phyloP scores from a whole-genome alignment of 2,888 invertebrate species.

The Melieria crassipennis region DNA sequence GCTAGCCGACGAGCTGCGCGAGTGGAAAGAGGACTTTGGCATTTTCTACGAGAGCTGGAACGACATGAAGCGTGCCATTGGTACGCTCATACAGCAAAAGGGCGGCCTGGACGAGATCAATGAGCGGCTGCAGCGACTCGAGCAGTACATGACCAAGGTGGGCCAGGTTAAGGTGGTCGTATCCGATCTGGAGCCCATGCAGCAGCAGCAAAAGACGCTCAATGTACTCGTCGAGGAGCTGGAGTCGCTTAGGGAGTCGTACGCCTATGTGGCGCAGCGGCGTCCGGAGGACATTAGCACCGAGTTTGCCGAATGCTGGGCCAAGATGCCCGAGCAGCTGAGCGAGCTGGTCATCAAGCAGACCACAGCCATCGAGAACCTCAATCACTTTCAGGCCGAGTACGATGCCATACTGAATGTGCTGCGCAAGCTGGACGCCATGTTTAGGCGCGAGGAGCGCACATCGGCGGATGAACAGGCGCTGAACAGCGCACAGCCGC shows the following conservation, averaged over 20 bases:
- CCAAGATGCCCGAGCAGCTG: constrained; percentile 58
- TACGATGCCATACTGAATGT: constrained; percentile 59
- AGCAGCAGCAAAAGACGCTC: constrained; percentile 56
- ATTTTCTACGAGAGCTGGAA: constrained; percentile 65
- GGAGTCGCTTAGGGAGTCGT: constrained; percentile 51
- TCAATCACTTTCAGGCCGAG: constrained; percentile 63
- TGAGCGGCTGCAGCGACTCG: constrained; percentile 50
- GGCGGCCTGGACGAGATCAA: constrained; percentile 67
- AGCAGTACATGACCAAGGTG: constrained; percentile 54
- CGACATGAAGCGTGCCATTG: constrained; percentile 63
- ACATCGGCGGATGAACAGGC: constrained; percentile 12
- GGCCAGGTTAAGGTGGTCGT: constrained; percentile 54
- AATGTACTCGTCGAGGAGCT: constrained; percentile 56
- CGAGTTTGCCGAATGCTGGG: constrained; percentile 58
- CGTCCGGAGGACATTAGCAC: constrained; percentile 45
- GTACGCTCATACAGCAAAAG: constrained; percentile 64
- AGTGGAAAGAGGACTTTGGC: constrained; percentile 64
- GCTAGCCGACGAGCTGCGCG: constrained; percentile 53
- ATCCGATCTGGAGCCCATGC: constrained; percentile 56
- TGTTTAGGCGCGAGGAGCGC: constrained; percentile 39
- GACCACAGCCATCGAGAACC: constrained; percentile 64
- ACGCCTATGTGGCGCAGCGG: constrained; percentile 49
- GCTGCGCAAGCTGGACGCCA: constrained; percentile 49
- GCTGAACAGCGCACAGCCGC: constrained; percentile 17
- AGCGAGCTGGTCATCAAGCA: constrained; percentile 64